phyloP scores from a whole-genome alignment of 2,113 vertebrate genomes.

The Corythoichthys intestinalis region DNA sequence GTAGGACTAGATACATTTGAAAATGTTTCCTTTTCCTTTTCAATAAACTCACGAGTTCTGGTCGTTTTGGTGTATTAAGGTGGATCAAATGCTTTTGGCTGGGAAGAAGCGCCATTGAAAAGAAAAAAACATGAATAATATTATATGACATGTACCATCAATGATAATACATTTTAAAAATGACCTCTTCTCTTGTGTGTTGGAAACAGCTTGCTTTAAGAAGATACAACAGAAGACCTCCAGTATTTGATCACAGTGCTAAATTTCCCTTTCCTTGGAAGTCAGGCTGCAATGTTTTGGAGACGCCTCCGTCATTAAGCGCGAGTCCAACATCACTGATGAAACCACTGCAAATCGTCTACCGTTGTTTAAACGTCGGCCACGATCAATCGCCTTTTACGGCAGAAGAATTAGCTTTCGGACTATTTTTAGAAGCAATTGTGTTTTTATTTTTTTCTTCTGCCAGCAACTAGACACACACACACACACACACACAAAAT shows the following conservation, averaged over 20 bases:
- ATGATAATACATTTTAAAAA: too few species aligned
- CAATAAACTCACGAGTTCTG: too few species aligned
- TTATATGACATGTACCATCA: too few species aligned
- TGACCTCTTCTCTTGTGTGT: too few species aligned
- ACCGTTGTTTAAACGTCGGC: constrained; percentile 20
- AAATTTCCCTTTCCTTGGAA: neutral
- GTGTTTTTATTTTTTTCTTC: constrained; percentile 31
- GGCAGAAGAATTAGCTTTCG: constrained; percentile 41
- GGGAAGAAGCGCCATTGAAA: too few species aligned
- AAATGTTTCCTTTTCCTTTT: too few species aligned
- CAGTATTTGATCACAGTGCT: neutral
- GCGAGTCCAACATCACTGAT: constrained; percentile 4
- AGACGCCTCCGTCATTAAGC: constrained; percentile 14
- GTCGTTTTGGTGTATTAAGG: too few species aligned
- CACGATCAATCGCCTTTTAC: constrained; percentile 43
- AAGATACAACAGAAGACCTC: neutral
- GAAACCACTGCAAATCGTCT: neutral
- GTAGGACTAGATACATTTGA: too few species aligned
- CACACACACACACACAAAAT: neutral
- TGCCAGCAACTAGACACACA: constrained; percentile 12
- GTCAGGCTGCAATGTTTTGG: neutral
- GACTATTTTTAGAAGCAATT: constrained; percentile 42
- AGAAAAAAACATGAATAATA: too few species aligned
- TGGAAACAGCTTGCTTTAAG: too few species aligned
- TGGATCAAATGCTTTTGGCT: too few species aligned